Base-by-base conservation (phyloP, 2,113 vertebrate genomes). In the Monopterus albus region DNA sequence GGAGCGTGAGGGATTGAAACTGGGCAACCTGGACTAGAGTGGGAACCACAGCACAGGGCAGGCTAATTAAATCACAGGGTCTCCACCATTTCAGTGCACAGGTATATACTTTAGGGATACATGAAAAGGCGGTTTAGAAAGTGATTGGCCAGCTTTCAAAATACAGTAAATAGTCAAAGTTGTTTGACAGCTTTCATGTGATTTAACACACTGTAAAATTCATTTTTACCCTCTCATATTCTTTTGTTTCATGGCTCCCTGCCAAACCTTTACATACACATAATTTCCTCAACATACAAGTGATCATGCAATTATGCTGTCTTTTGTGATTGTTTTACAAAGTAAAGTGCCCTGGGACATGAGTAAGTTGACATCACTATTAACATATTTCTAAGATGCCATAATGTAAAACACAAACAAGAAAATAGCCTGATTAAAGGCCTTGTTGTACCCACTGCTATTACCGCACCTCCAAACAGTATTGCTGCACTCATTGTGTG, bases 351-450 rank as follows among this genome's bases (percentile, higher is more conserved):
- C 65, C 51, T 55, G 85, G 75, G 74, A 81, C 66, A 67, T 28
- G 7, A 46, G 38, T 39, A 26, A 47, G 14, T 52, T 51, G 45
- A 72, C 70, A 49, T 72, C 42, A 33, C 77, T 52, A 68, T 87
- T 76, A 77, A 81, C 82, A 89, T 87, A 83, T 83, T 87, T 84
- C 67, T 57, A 59, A 78, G 58, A 78, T 83, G 67, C 58, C 78
- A 76, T 85, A 82, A 87, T 74, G 79, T 53, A 76, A 69, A 83
- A 79, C 64, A 70, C 63, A 64, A 79, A 85, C 75, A 78, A 68
- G 78, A 73, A 75, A 84, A 78, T 50, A 35, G 50, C 15, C 38
- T 47, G 78, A 90, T 87, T 78, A 87, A 84, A 87, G 83, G 68
- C 60, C 20, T 49, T 39, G 57, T 78, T 61, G 66, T 79, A 49